Conservation (phyloP, 2,888 invertebrate genomes). For the Schrankia costaestrigalis region DNA sequence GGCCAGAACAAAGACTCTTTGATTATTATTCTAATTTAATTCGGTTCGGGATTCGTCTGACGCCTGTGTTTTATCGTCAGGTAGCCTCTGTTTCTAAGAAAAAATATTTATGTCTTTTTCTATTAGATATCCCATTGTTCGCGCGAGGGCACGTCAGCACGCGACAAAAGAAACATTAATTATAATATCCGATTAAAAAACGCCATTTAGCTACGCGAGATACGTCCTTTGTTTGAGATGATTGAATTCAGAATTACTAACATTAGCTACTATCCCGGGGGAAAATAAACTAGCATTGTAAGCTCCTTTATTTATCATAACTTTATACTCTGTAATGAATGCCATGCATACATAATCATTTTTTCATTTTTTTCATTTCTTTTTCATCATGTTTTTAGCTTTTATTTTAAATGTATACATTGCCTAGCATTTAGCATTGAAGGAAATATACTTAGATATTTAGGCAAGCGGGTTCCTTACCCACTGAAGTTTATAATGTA, state of each 20-base stretch:
- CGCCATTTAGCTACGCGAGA: conserved; percentile 76
- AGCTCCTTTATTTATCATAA: too few species aligned
- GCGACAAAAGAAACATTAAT: conserved; percentile 81
- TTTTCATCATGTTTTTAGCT: too few species aligned
- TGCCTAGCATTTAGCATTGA: too few species aligned
- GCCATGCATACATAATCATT: too few species aligned
- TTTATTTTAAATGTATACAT: too few species aligned
- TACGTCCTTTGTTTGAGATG: conserved; percentile 76
- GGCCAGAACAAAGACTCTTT: conserved; percentile 56
- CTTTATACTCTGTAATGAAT: too few species aligned
- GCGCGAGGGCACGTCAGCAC: conserved; percentile 78
- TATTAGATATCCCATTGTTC: conserved; percentile 79
- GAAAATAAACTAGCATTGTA: too few species aligned
- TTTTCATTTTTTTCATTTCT: too few species aligned
- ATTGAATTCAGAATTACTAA: conserved; percentile 76
- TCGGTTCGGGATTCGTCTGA: conserved; percentile 60
- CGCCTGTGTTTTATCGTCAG: conserved; percentile 77
- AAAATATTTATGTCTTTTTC: conserved; percentile 78
- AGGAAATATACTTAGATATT: too few species aligned
- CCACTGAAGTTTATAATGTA: too few species aligned
- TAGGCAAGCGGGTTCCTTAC: too few species aligned
- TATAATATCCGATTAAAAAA: conserved; percentile 82
- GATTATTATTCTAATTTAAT: conserved; percentile 75
- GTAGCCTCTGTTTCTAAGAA: conserved; percentile 76
- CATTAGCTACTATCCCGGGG: conserved; percentile 64